These are phyloP conservation scores for Eleginops maclovinus DNA, from an alignment of 2,113 vertebrate species.

Conservation along the genomic window DNA sequence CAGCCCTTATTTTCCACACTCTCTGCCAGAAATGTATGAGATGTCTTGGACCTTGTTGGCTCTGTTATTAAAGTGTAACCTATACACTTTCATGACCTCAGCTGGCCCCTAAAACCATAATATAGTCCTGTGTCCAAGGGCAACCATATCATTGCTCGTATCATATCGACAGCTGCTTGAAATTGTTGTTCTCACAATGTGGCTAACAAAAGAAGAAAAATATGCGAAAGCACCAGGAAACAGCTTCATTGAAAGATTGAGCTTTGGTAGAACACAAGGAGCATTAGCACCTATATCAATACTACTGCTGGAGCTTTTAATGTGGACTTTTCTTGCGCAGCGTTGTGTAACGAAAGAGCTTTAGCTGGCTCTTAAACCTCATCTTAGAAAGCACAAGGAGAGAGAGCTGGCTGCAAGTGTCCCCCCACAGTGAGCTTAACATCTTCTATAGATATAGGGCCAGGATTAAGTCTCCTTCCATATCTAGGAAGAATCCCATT, in stretches of 20 bases:
- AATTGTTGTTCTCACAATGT: slow-evolving; percentile 54
- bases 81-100: slow-evolving; percentile 73
- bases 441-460: slow-evolving; percentile 50
- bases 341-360: slow-evolving; percentile 51
- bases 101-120: slow-evolving; percentile 63
- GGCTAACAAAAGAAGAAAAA: slow-evolving; percentile 5
- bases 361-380: slow-evolving; percentile 28
- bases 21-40: slow-evolving; percentile 62
- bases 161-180: slow-evolving; percentile 58
- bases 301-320: neutral
- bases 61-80: slow-evolving; percentile 59
- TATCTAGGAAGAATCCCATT: slow-evolving; percentile 42
- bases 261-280: neutral
- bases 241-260: neutral
- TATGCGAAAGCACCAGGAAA: neutral
- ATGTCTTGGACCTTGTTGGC: slow-evolving; percentile 60
- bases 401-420: slow-evolving; percentile 49
- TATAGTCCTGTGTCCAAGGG: slow-evolving; percentile 66
- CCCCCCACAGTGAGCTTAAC: slow-evolving; percentile 41
- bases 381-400: slow-evolving; percentile 24
- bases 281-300: slow-evolving; percentile 39
- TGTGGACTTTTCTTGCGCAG: slow-evolving; percentile 36
- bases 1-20: slow-evolving; percentile 46
- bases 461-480: slow-evolving; percentile 55
- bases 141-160: slow-evolving; percentile 64